A percentile compares a stretch with the other conserved stretches of the same genome.
Conservation (phyloP, 2,888 invertebrate species). For the Idaea dimidiata region DNA sequence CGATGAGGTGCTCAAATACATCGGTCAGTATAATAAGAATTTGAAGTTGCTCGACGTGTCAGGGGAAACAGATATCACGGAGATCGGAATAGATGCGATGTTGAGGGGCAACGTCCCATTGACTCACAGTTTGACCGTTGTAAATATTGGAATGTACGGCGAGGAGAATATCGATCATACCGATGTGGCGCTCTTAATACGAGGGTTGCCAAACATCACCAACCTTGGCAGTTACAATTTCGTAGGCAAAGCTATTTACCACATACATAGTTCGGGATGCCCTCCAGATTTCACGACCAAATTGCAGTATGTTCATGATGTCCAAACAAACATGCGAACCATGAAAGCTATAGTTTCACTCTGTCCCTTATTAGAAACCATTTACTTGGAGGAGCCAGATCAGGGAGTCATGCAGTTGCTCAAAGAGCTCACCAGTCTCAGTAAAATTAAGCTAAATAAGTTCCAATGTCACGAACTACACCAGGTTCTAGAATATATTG, state of each 20-base stretch:
- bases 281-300: slow-evolving; percentile 81
- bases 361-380: slow-evolving; percentile 83
- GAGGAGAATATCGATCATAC: slow-evolving; percentile 85
- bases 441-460: slow-evolving; percentile 82
- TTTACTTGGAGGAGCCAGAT: slow-evolving; percentile 84
- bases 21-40: slow-evolving; percentile 77
- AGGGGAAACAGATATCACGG: slow-evolving; percentile 85
- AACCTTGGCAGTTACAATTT: slow-evolving; percentile 85
- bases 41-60: slow-evolving; percentile 84
- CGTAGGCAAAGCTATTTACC: slow-evolving; percentile 82
- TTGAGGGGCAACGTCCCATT: slow-evolving; percentile 74
- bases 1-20: slow-evolving; percentile 83
- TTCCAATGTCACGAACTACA: slow-evolving; percentile 83
- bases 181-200: slow-evolving; percentile 82
- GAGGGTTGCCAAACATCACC: slow-evolving; percentile 82
- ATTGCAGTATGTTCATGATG: slow-evolving; percentile 84
- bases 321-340: slow-evolving; percentile 80
- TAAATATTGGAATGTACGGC: slow-evolving; percentile 86
- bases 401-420: slow-evolving; percentile 75
- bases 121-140: slow-evolving; percentile 79
- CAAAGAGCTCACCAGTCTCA: slow-evolving; percentile 70
- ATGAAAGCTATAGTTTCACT: slow-evolving; percentile 81
- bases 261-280: slow-evolving; percentile 73
- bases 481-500: slow-evolving; percentile 78
- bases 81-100: slow-evolving; percentile 82